Base-by-base conservation (phyloP, 2,113 vertebrate species). In the Zingel zingel region DNA sequence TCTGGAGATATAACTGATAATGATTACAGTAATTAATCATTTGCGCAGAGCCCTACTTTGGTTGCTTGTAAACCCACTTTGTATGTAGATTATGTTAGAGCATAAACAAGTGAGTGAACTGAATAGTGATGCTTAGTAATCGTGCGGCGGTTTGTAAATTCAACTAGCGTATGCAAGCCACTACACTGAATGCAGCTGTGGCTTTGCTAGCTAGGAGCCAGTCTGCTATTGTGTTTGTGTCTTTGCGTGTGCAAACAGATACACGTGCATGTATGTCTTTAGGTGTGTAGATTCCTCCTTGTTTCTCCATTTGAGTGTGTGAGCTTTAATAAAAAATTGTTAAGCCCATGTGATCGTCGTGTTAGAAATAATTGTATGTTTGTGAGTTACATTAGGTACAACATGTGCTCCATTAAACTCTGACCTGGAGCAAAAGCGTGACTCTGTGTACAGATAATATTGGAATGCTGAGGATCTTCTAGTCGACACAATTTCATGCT, bases 381-480 rank as follows among this genome's bases (percentile, higher is more conserved):
- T 63, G 1, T 73, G 27, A 48, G 15, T 58, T 66, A 53, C 51
- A 50, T 71, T 30, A 76, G 27, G 23, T 2, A 68, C 62, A 74
- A 10, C 25, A 45, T 68, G 36, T 47, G 48, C 47, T 36, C 25
- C 56, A 79, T 62, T 39, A 48, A 77, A 62, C 23, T 63, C 2
- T 45, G 33, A 48, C 47, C 36, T 12, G 14, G 0, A 23, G 33
- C 23, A 25, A 36, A 39, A 70, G 48, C 4, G 2, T 53, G 36
- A 47, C 30, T 14, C 39, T 30, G 12, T 33, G 8, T 10, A 54
- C 18, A 61, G 18, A 54, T 61, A 30, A 62, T 16, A 19, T 48
- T 39, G 2, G 25, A 19, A 39, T 25, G 45, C 56, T 54, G 7
- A 33, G 11, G 8, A 58, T 58, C 11, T 45, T 47, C 3, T 43